These are phyloP conservation scores for Oxystoma pomonae DNA, from an alignment of 2,888 invertebrate genomes.

Conservation along the genomic window DNA sequence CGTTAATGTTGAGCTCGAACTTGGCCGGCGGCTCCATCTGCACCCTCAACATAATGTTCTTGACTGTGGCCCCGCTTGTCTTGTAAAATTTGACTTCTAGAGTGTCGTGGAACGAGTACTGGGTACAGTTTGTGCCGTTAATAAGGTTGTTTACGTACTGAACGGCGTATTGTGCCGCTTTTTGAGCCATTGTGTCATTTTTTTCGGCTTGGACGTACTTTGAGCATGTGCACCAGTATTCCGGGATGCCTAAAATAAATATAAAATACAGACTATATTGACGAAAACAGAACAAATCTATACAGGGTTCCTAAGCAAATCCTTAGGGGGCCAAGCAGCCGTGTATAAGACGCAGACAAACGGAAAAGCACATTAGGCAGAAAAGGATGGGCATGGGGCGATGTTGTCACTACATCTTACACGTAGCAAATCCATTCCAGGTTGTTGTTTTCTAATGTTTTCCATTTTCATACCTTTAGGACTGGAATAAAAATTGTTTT, in stretches of 20 bases:
- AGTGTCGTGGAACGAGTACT: background rate
- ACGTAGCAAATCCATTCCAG: no score
- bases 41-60: background rate
- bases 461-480: no score
- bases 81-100: background rate
- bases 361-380: no score
- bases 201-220: background rate
- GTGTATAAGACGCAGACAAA: no score
- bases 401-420: no score
- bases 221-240: conserved; percentile 3
- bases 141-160: background rate
- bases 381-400: no score
- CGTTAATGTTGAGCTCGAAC: background rate
- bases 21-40: background rate
- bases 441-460: no score
- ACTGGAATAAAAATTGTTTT: no score
- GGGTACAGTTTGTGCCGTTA: background rate
- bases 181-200: background rate
- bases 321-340: no score
- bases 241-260: background rate
- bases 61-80: background rate
- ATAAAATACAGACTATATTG: no score
- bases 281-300: no score
- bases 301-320: no score
- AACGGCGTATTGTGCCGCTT: background rate